Conservation (phyloP, 2,113 vertebrate species). For the Macrotus californicus region DNA sequence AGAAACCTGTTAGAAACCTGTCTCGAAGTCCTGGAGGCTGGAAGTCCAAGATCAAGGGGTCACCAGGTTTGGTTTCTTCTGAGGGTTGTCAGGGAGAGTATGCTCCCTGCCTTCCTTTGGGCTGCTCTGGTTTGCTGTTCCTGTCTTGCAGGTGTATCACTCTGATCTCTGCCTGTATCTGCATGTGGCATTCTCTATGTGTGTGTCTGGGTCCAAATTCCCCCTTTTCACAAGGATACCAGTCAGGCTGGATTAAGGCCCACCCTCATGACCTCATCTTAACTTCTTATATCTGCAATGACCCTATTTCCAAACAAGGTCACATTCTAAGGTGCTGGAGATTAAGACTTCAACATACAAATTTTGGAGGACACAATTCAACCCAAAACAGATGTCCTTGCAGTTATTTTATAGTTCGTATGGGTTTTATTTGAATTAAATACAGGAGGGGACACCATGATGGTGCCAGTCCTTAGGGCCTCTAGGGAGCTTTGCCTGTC, state of each 20-base stretch:
- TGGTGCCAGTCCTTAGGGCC: neutral
- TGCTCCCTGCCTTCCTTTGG: neutral
- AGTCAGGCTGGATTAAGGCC: neutral
- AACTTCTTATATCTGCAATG: neutral
- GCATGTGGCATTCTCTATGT: neutral
- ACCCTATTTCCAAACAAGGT: neutral
- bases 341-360: neutral
- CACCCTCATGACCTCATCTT: neutral
- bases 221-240: neutral
- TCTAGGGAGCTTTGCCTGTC: neutral
- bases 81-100: neutral
- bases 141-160: neutral
- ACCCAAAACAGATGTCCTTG: neutral
- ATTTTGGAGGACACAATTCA: neutral
- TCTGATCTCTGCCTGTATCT: neutral
- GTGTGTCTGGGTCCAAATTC: neutral
- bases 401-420: neutral
- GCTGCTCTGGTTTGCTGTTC: neutral
- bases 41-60: neutral
- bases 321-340: neutral
- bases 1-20: neutral
- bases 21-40: neutral
- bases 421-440: neutral
- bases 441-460: neutral
- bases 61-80: neutral